Evolutionary conservation across 2,797 vertebrate species (phyloP).

Genomic region (Tauraco hartlaubi): DNA sequence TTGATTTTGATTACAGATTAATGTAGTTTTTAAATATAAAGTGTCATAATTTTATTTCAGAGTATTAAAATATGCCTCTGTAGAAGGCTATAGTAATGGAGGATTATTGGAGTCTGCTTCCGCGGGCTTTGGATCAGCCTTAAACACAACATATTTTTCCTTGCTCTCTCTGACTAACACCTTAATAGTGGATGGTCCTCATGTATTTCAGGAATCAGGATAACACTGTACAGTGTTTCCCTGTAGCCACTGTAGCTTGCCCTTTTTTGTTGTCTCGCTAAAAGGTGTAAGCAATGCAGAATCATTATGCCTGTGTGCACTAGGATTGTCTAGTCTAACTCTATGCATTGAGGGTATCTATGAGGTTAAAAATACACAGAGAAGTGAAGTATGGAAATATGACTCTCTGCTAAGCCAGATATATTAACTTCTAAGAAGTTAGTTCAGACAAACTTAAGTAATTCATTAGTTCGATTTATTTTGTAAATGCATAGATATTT

Average conservation of each 20-base stretch:
- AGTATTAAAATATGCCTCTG: background rate
- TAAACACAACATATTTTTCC: background rate
- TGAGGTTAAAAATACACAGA: background rate
- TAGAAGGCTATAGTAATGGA: background rate
- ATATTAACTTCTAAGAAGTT: background rate
- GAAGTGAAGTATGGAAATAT: background rate
- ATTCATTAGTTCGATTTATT: constrained; percentile 12
- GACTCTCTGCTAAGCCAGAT: background rate
- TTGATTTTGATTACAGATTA: background rate
- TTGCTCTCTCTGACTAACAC: background rate
- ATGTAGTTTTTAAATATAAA: background rate
- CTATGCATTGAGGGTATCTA: background rate
- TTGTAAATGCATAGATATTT: constrained; percentile 43
- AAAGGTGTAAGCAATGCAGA: background rate
- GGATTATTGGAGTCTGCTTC: background rate
- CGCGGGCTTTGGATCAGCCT: background rate
- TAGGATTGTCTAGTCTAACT: background rate
- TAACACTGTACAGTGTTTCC: background rate
- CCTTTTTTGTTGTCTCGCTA: background rate
- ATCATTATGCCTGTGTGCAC: background rate
- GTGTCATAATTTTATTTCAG: background rate
- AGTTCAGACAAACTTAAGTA: background rate
- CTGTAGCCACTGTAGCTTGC: background rate
- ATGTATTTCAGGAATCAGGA: background rate
- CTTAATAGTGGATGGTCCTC: background rate